phyloP scores from a whole-genome alignment of 2,797 vertebrate species.

The Percopsis omiscomaycus region DNA sequence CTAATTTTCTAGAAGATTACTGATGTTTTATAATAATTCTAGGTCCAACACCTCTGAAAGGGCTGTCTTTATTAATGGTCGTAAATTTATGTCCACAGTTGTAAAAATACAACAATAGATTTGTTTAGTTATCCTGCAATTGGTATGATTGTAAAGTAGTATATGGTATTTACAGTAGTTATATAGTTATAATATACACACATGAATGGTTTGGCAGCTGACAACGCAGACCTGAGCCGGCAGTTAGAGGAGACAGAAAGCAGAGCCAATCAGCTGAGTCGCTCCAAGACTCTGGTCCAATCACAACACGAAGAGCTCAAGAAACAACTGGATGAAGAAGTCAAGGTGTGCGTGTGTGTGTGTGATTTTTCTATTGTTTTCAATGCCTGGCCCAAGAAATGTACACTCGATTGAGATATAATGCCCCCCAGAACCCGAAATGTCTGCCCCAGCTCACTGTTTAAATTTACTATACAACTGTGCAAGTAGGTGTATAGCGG shows the following conservation, averaged over 20 bases:
- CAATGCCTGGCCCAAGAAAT: too few relatives aligned
- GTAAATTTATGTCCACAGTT: not conserved
- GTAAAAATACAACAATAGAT: too few relatives aligned
- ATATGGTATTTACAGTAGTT: too few relatives aligned
- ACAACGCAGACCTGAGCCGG: constrained; percentile 76
- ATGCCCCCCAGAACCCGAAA: too few relatives aligned
- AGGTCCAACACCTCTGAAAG: not conserved
- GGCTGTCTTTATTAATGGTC: not conserved
- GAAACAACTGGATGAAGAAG: constrained; percentile 82
- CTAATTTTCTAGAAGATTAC: not conserved
- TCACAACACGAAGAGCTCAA: constrained; percentile 79
- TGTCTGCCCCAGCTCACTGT: not conserved
- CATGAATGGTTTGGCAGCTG: constrained; percentile 58
- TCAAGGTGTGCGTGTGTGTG: constrained; percentile 71
- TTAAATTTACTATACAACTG: too few relatives aligned
- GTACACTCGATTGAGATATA: too few relatives aligned
- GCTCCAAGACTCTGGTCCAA: constrained; percentile 71
- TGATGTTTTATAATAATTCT: not conserved
- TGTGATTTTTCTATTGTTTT: not conserved
- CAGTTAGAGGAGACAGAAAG: constrained; percentile 79
- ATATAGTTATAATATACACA: too few relatives aligned
- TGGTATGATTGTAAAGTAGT: too few relatives aligned
- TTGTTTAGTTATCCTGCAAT: too few relatives aligned
- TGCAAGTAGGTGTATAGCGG: too few relatives aligned
- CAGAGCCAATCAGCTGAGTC: constrained; percentile 69